Evolutionary conservation across 2,888 invertebrate species (phyloP).

Genomic region (Notodonta ziczac): DNA sequence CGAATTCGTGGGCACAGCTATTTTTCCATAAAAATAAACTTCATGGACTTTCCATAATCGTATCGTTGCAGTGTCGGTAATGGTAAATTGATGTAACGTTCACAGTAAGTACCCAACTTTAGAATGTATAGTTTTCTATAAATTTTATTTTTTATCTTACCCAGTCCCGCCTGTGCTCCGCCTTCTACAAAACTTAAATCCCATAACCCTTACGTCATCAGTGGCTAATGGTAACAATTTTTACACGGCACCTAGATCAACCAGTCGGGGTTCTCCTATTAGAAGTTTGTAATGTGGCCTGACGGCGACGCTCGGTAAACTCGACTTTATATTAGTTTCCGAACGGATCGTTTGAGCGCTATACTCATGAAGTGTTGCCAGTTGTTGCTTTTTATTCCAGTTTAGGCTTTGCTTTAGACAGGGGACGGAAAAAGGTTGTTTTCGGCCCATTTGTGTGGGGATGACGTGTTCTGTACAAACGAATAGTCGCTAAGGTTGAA

Average conservation of each 20-base stretch:
- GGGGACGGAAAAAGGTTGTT: background rate
- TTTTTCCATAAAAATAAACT: no score
- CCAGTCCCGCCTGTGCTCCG: background rate
- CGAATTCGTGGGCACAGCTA: no score
- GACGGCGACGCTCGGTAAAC: slow-evolving; percentile 35
- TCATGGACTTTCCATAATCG: no score
- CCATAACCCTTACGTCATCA: background rate
- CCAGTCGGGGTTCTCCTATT: slow-evolving; percentile 21
- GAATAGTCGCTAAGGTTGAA: background rate
- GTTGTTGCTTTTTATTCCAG: slow-evolving; percentile 17
- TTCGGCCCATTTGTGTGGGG: background rate
- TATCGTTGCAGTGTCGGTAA: no score
- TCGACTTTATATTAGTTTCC: slow-evolving; percentile 22
- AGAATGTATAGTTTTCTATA: no score
- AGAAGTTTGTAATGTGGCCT: slow-evolving; percentile 37
- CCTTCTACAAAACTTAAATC: background rate
- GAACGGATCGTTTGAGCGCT: slow-evolving; percentile 28
- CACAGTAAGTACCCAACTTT: no score
- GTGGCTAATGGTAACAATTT: background rate
- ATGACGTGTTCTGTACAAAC: background rate
- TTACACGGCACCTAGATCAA: slow-evolving; percentile 8
- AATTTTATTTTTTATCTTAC: no score
- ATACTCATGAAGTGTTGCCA: slow-evolving; percentile 30
- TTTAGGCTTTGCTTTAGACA: background rate
- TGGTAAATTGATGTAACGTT: no score